Base-by-base conservation (phyloP, 1,140 invertebrate species). In the Drosophila suzukii region DNA sequence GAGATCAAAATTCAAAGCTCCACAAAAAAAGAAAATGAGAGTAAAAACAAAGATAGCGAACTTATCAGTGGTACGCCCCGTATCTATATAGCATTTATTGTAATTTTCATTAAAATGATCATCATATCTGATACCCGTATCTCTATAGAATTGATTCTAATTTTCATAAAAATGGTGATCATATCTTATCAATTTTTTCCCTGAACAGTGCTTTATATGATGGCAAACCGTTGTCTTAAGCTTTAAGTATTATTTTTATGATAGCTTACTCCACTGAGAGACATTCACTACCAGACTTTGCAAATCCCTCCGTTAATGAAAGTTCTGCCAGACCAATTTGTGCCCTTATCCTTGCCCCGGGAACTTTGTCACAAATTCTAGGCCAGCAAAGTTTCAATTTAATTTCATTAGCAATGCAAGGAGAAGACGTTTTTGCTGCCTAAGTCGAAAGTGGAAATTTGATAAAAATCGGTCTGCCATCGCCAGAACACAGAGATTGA, bases 381-480 rank as follows among this genome's bases (percentile, higher is more conserved):
- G 43, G 51, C 53, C 36, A n/a, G 20, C 17, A 68, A 79, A 68
- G 63, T 82, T 82, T 88, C 71, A 75, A 79, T 86, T 88, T 79
- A 88, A 88, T 86, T 86, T 75, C 83, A 83, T 82, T 88, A 62
- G 56, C 59, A 70, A 88, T 85, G 54, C 70, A 82, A 71, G 54
- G n/a, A 53, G 39, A 15, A 36, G 44, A 54, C 71, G 7, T 17
- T 36, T 46, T 13, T 57, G 15, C 17, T 53, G 55, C 30, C 70
- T 63, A 38, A 53, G 58, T 50, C 39, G 15, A 38, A 55, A 67
- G 74, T 75, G 53, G 49, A 67, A 71, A 61, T 65, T 82, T 76
- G 75, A 86, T 88, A 82, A 70, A 70, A 86, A 76, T 76, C 72
- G 65, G 47, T 61, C 51, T 13, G 58, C 39, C 53, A 38, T 58